phyloP scores from a whole-genome alignment of 1,140 invertebrate genomes.

The Helicoverpa zea region DNA sequence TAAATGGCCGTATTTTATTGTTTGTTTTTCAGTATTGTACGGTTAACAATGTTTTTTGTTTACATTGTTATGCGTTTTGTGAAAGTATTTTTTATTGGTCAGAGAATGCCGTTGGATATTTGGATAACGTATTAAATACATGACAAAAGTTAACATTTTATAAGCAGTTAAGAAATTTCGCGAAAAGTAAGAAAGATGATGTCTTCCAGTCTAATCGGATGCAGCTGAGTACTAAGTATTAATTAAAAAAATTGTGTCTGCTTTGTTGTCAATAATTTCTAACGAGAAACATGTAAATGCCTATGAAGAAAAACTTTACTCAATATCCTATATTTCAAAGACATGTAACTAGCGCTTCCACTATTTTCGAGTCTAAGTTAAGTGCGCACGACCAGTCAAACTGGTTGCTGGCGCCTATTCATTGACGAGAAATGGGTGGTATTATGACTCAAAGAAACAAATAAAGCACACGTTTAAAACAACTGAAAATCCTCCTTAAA shows the following conservation, averaged over 20 bases:
- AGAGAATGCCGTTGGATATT: too few species aligned
- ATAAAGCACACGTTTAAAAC: neutral
- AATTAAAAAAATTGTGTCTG: too few species aligned
- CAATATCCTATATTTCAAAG: neutral
- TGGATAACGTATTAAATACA: too few species aligned
- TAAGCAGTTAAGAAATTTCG: too few species aligned
- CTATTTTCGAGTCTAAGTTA: slow-evolving; percentile 12
- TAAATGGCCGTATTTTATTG: neutral
- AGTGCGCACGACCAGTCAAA: slow-evolving; percentile 41
- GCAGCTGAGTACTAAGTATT: too few species aligned
- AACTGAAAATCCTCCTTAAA: neutral
- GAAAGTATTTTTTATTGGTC: too few species aligned
- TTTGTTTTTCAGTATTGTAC: neutral
- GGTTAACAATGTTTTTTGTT: neutral
- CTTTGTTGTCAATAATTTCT: too few species aligned
- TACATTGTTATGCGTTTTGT: neutral
- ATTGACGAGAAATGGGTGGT: slow-evolving; percentile 57
- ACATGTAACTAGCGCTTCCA: neutral
- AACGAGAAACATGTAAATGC: too few species aligned
- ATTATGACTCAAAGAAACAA: slow-evolving; percentile 26
- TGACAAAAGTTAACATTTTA: too few species aligned
- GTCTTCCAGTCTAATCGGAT: too few species aligned
- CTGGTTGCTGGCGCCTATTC: slow-evolving; percentile 59
- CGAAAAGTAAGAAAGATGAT: too few species aligned
- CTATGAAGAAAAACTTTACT: neutral